phyloP scores from a whole-genome alignment of 2,888 invertebrate species.

The Ichneumoninae sp. region DNA sequence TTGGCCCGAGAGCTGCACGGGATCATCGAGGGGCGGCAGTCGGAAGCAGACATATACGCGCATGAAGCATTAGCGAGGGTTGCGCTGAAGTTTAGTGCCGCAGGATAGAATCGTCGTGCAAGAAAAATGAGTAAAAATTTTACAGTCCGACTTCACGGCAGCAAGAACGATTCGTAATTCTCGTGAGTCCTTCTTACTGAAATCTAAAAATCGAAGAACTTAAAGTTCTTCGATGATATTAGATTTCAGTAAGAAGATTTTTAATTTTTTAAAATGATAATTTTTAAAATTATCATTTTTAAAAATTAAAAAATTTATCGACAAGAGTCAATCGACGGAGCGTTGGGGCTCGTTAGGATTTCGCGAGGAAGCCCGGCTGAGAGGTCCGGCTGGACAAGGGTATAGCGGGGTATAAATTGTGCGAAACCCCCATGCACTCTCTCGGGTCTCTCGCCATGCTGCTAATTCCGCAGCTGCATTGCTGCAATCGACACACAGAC shows the following conservation, averaged over 20 bases:
- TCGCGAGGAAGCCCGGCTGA: slow-evolving; percentile 51
- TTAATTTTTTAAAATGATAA: too few relatives aligned
- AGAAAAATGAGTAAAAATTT: neutral
- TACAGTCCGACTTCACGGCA: neutral
- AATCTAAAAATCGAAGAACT: neutral
- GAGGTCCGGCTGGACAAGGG: neutral
- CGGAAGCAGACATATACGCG: neutral
- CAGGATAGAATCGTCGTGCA: neutral
- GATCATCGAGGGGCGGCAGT: neutral
- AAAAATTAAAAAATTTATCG: too few relatives aligned
- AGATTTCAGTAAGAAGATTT: too few relatives aligned
- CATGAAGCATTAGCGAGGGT: neutral
- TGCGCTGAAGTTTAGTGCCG: neutral
- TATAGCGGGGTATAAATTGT: slow-evolving; percentile 57
- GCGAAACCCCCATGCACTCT: slow-evolving; percentile 23
- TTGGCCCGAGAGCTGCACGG: slow-evolving; percentile 6
- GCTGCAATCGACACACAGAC: neutral
- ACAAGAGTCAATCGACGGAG: neutral
- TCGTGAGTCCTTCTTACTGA: neutral
- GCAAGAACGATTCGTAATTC: neutral
- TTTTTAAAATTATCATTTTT: too few relatives aligned
- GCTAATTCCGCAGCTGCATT: neutral
- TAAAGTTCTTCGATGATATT: too few relatives aligned
- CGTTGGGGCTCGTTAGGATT: slow-evolving; percentile 47
- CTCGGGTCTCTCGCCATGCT: slow-evolving; percentile 10